phyloP scores from a whole-genome alignment of 2,113 vertebrate genomes.

The Penelope pileata region DNA sequence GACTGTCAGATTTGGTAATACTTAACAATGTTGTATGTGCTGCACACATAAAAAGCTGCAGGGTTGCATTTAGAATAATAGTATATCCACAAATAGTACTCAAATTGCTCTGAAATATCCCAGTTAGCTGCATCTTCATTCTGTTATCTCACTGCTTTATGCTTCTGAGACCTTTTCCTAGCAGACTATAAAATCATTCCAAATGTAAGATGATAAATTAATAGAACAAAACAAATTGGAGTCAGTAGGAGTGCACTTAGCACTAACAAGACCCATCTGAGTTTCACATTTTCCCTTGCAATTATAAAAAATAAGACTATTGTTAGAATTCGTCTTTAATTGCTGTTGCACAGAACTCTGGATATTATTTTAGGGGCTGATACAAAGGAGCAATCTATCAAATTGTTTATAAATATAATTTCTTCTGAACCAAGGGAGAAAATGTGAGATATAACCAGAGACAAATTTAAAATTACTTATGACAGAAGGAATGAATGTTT shows the following conservation, averaged over 20 bases:
- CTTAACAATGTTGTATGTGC: not conserved
- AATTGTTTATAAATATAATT: not conserved
- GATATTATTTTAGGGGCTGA: slow-evolving; percentile 11
- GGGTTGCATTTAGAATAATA: slow-evolving; percentile 22
- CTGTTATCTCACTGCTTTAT: slow-evolving; percentile 36
- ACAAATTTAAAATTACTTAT: not conserved
- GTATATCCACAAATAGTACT: slow-evolving; percentile 8
- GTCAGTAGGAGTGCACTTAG: slow-evolving; percentile 49
- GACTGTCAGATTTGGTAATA: not conserved
- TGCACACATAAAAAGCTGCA: not conserved
- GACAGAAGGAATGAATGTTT: not conserved
- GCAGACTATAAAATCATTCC: slow-evolving; percentile 48
- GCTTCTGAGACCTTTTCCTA: slow-evolving; percentile 53
- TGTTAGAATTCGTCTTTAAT: slow-evolving; percentile 41
- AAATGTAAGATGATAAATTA: slow-evolving; percentile 54
- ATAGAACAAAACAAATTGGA: slow-evolving; percentile 58
- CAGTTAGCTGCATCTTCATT: slow-evolving; percentile 47
- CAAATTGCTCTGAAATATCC: slow-evolving; percentile 32
- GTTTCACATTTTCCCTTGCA: slow-evolving; percentile 45
- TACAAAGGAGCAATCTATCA: not conserved
- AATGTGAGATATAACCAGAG: not conserved
- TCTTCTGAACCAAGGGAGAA: not conserved
- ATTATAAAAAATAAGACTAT: slow-evolving; percentile 38
- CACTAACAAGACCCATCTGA: slow-evolving; percentile 61
- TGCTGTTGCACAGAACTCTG: not conserved